phyloP scores from a whole-genome alignment of 2,888 invertebrate species.

The Epinotia demarniana region DNA sequence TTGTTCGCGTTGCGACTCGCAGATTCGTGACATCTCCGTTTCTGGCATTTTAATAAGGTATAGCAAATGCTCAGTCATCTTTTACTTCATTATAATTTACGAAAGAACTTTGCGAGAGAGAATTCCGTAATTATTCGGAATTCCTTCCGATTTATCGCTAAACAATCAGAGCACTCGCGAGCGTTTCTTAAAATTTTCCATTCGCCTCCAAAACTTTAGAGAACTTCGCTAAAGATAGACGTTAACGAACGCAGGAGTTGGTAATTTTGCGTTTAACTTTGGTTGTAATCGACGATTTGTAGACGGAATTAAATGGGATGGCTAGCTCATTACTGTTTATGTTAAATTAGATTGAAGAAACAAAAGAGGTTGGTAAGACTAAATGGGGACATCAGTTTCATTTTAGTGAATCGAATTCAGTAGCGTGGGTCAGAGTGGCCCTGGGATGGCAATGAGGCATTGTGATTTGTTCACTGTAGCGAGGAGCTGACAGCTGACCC shows the following conservation, averaged over 20 bases:
- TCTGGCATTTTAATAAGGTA: slow-evolving; percentile 31
- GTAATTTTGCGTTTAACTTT: slow-evolving; percentile 67
- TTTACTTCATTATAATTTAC: slow-evolving; percentile 61
- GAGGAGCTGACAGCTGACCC: slow-evolving; percentile 44
- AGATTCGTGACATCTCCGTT: slow-evolving; percentile 12
- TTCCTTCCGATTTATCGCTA: slow-evolving; percentile 68
- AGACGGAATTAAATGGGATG: slow-evolving; percentile 50
- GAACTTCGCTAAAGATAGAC: slow-evolving; percentile 67
- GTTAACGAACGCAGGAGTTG: slow-evolving; percentile 70
- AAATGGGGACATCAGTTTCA: slow-evolving; percentile 37
- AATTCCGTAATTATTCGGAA: slow-evolving; percentile 61
- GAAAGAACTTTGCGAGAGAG: slow-evolving; percentile 56
- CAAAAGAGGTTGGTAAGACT: slow-evolving; percentile 21
- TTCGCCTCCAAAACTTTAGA: slow-evolving; percentile 53
- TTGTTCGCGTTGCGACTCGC: not conserved
- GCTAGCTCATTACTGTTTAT: slow-evolving; percentile 24
- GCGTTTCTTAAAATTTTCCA: slow-evolving; percentile 55
- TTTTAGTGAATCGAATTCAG: slow-evolving; percentile 31
- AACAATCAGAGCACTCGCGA: slow-evolving; percentile 62
- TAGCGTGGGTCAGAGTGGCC: slow-evolving; percentile 9
- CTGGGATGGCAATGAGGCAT: slow-evolving; percentile 34
- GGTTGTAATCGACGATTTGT: slow-evolving; percentile 62
- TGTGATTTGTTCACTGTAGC: slow-evolving; percentile 43
- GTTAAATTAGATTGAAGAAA: slow-evolving; percentile 16
- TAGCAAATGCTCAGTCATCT: slow-evolving; percentile 52